Evolutionary conservation across 2,797 vertebrate species (phyloP).

Genomic region (Hephaestus fuliginosus): DNA sequence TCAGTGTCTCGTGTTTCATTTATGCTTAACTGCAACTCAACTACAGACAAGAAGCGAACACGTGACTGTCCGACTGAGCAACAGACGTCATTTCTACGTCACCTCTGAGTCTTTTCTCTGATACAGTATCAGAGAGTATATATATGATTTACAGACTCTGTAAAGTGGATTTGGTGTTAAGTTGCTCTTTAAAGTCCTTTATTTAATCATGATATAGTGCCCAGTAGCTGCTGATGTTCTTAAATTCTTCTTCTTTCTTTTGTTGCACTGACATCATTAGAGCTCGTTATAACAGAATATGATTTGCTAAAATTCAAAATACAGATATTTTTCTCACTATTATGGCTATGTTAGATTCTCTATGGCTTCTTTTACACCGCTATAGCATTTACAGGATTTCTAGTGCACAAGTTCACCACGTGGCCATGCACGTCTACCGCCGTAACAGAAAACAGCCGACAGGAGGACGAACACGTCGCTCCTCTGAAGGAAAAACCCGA

Average conservation of each 20-base stretch:
- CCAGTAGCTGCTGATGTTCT: neutral
- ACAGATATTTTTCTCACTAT: conserved; percentile 54
- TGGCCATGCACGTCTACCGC: conserved; percentile 69
- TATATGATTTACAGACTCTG: neutral
- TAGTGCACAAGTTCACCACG: conserved; percentile 68
- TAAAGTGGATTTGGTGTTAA: conserved; percentile 16
- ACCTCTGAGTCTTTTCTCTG: too few species aligned
- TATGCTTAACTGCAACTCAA: too few species aligned
- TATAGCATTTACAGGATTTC: conserved; percentile 55
- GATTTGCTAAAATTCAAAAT: conserved; percentile 63
- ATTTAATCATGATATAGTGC: neutral
- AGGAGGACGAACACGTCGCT: conserved; percentile 13
- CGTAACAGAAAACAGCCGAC: conserved; percentile 26
- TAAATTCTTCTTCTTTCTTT: conserved; percentile 25
- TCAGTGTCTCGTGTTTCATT: neutral
- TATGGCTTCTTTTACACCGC: conserved; percentile 74
- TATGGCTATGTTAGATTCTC: conserved; percentile 75
- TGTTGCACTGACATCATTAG: conserved; percentile 65
- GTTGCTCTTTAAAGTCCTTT: conserved; percentile 25
- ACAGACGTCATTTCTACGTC: too few species aligned
- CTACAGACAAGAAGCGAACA: neutral
- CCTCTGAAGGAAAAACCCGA: conserved; percentile 31
- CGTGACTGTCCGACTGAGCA: too few species aligned
- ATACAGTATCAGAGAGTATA: neutral
- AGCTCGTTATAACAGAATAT: conserved; percentile 58